phyloP scores from a whole-genome alignment of 2,888 invertebrate genomes.

The Anorthoa munda region DNA sequence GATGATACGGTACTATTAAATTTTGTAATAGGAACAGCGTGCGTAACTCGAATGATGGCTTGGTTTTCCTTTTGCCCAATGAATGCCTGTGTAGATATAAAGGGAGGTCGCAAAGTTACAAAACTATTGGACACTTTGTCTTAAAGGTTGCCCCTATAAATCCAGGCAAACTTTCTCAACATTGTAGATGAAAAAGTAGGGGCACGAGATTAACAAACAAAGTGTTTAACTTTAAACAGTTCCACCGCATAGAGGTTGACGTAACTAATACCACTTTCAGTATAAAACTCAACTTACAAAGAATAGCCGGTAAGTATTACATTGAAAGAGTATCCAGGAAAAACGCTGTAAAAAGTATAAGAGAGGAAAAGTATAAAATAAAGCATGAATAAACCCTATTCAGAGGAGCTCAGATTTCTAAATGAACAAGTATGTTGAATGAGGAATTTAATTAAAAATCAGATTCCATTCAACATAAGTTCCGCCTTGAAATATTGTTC shows the following conservation, averaged over 20 bases:
- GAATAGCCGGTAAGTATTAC: constrained; percentile 31
- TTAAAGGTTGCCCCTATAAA: constrained; percentile 60
- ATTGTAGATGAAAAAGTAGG: constrained; percentile 49
- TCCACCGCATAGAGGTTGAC: constrained; percentile 2
- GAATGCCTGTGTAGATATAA: constrained; percentile 10
- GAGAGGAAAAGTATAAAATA: constrained; percentile 52
- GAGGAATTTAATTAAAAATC: constrained; percentile 67
- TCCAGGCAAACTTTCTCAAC: constrained; percentile 52
- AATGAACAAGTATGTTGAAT: constrained; percentile 67
- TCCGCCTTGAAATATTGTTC: constrained; percentile 54
- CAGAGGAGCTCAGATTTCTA: constrained; percentile 56
- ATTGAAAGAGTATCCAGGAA: constrained; percentile 39
- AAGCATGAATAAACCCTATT: constrained; percentile 52
- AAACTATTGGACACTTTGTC: constrained; percentile 55
- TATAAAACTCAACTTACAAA: constrained; percentile 31
- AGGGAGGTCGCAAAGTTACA: constrained; percentile 29
- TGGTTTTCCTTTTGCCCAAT: constrained; percentile 20
- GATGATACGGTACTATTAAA: constrained; percentile 67
- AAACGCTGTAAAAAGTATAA: constrained; percentile 28
- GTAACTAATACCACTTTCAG: constrained; percentile 26
- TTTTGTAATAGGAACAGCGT: constrained; percentile 57
- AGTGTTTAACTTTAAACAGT: constrained; percentile 32
- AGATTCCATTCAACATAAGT: constrained; percentile 60
- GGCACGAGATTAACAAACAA: constrained; percentile 44
- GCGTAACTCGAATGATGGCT: constrained; percentile 17